Conservation (phyloP, 1,140 invertebrate genomes). For the Macrobrachium rosenbergii region DNA sequence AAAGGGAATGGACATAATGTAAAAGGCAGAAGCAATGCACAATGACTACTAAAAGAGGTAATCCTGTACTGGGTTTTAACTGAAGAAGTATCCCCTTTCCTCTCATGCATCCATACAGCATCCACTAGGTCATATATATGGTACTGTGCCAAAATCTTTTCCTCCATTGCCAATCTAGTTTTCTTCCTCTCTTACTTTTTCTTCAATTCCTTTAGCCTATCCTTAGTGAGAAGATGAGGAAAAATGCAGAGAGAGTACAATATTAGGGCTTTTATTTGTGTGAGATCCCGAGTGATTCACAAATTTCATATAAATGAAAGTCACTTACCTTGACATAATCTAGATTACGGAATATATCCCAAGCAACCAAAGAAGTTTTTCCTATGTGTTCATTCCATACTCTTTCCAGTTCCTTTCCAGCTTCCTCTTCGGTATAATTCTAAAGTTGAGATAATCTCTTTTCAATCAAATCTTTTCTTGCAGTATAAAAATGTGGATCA, state of each 20-base stretch:
- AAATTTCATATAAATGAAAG: neutral
- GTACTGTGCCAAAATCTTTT: too few relatives aligned
- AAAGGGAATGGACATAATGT: too few relatives aligned
- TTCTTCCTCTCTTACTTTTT: too few relatives aligned
- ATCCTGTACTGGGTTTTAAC: too few relatives aligned
- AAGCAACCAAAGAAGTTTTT: slow-evolving; percentile 72
- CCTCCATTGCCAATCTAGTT: too few relatives aligned
- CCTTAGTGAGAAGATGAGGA: neutral
- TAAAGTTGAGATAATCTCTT: slow-evolving; percentile 70
- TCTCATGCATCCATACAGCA: too few relatives aligned
- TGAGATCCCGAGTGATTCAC: neutral
- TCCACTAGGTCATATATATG: too few relatives aligned
- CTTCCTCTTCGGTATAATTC: slow-evolving; percentile 69
- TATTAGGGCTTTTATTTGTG: too few relatives aligned
- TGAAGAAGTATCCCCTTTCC: too few relatives aligned
- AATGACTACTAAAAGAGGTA: too few relatives aligned
- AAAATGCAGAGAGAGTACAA: neutral
- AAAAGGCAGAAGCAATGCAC: too few relatives aligned
- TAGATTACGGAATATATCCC: slow-evolving; percentile 72
- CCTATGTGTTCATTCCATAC: slow-evolving; percentile 71
- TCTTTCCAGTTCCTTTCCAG: slow-evolving; percentile 70
- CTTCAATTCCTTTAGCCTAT: too few relatives aligned
- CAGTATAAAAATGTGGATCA: slow-evolving; percentile 76
- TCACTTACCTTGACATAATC: slow-evolving; percentile 72
- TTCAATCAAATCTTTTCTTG: slow-evolving; percentile 75